These are phyloP conservation scores for Drosophila tani DNA, from an alignment of 1,140 invertebrate species.

Conservation along the genomic window DNA sequence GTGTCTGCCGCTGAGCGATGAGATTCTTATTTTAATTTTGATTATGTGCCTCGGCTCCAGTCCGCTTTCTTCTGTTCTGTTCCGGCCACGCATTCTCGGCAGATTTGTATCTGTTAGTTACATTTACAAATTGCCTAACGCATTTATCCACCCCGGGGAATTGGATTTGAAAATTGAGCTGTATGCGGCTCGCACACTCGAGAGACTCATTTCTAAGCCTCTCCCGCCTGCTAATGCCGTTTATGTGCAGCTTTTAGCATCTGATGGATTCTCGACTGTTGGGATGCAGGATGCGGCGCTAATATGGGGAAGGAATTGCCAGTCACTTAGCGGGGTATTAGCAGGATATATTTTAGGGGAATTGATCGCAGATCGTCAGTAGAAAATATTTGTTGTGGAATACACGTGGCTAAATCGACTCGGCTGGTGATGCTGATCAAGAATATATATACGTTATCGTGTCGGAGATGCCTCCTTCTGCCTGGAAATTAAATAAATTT, in stretches of 20 bases:
- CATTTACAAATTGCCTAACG: conserved; percentile 75
- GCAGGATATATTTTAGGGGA: conserved; percentile 12
- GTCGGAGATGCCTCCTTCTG: no score
- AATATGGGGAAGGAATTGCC: conserved; percentile 38
- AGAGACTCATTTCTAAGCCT: conserved; percentile 17
- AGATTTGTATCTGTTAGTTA: conserved; percentile 75
- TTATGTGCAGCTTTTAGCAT: conserved; percentile 64
- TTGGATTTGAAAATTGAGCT: conserved; percentile 55
- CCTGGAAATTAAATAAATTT: no score
- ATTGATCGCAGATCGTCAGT: not conserved
- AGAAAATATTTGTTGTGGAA: no score
- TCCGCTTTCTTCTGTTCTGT: conserved; percentile 4
- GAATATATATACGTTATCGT: no score
- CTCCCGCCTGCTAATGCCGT: conserved; percentile 36
- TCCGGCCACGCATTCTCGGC: conserved; percentile 50
- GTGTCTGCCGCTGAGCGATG: conserved; percentile 74
- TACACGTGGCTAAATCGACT: no score
- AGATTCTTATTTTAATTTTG: conserved; percentile 83
- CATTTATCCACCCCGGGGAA: conserved; percentile 34
- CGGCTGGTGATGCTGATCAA: no score
- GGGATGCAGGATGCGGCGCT: conserved; percentile 10
- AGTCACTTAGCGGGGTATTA: conserved; percentile 56
- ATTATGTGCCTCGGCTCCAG: conserved; percentile 53
- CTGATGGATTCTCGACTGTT: conserved; percentile 62
- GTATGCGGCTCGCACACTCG: conserved; percentile 2